phyloP scores from a whole-genome alignment of 2,888 invertebrate species.

The Rhamnusium bicolor region DNA sequence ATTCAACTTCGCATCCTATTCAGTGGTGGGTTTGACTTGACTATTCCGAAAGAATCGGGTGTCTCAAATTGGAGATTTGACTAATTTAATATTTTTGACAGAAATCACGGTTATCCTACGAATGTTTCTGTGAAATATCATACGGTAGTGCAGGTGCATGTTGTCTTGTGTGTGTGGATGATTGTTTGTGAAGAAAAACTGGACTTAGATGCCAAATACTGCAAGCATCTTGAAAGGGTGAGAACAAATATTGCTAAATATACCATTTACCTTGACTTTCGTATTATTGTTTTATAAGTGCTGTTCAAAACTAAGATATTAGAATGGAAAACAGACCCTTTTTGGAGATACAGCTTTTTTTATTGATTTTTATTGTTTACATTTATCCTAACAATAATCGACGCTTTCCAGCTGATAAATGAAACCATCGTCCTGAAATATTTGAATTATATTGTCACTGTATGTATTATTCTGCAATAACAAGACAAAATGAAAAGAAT shows the following conservation, averaged over 20 bases:
- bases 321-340: slow-evolving; percentile 13
- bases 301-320: not conserved
- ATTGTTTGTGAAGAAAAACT: not conserved
- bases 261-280: not conserved
- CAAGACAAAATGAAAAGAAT: not conserved
- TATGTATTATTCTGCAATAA: not conserved
- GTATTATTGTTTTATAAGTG: not conserved
- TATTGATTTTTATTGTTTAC: slow-evolving; percentile 29
- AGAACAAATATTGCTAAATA: slow-evolving; percentile 4
- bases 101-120: not conserved
- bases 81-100: slow-evolving; percentile 7
- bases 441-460: no score
- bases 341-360: not conserved
- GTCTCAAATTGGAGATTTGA: slow-evolving; percentile 13
- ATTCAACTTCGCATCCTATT: slow-evolving; percentile 31
- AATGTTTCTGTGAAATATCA: slow-evolving; percentile 8
- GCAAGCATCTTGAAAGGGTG: slow-evolving; percentile 14
- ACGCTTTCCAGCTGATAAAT: not conserved
- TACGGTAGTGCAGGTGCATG: not conserved
- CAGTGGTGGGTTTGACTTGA: slow-evolving; percentile 31
- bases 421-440: not conserved
- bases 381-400: not conserved
- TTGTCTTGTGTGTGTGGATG: not conserved
- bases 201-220: not conserved
- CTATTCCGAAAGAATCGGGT: slow-evolving; percentile 21